Percentiles rank a stretch among this genome's conserved stretches.
phyloP scores from a whole-genome alignment of 2,797 vertebrate genomes.

The Mormyrus proboscirostris region DNA sequence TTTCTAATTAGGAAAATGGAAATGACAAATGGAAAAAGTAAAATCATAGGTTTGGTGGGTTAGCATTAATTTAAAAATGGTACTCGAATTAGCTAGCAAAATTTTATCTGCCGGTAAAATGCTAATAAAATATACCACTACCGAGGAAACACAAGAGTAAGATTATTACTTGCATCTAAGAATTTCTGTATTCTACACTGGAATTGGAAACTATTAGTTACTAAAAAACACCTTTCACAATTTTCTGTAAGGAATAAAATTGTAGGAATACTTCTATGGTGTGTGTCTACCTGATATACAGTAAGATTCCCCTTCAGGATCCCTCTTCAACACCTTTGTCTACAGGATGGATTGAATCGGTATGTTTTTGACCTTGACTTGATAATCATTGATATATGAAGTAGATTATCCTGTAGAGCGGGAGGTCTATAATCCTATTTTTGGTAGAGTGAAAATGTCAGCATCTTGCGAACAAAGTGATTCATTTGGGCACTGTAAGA shows the following conservation, averaged over 20 bases:
- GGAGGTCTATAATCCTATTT: neutral
- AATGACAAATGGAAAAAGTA: neutral
- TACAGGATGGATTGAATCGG: neutral
- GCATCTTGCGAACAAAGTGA: neutral
- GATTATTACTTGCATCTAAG: neutral
- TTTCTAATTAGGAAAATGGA: neutral
- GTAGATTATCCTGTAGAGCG: neutral
- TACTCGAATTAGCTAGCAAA: neutral
- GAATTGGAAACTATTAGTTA: neutral
- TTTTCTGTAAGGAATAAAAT: neutral
- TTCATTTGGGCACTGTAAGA: neutral
- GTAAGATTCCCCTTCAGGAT: neutral
- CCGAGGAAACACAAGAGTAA: neutral
- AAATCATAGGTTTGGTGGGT: neutral
- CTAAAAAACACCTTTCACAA: neutral
- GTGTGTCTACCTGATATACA: neutral
- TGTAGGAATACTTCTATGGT: neutral
- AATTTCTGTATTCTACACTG: neutral
- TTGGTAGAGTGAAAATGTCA: neutral
- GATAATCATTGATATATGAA: neutral
- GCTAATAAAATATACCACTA: neutral
- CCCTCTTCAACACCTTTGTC: neutral
- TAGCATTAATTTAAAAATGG: neutral
- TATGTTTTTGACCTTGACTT: neutral
- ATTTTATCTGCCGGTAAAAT: neutral